A percentile compares a stretch with the other conserved stretches of the same genome.
Evolutionary conservation across 2,888 invertebrate genomes (phyloP).

Genomic region (Rapana venosa): DNA sequence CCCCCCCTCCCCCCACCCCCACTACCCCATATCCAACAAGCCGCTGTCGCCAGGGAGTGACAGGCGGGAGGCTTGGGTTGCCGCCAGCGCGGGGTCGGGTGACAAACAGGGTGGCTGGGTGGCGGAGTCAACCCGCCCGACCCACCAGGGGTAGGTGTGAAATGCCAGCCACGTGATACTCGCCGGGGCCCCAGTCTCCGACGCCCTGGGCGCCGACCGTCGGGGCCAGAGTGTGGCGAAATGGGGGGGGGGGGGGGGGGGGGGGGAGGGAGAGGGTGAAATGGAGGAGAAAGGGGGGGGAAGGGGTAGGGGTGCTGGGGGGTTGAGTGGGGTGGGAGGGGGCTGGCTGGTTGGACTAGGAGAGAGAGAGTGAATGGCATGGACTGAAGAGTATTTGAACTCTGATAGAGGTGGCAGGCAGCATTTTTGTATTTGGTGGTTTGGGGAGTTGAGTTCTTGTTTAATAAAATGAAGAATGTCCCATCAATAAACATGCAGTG

Average conservation of each 20-base stretch:
- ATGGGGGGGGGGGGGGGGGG: background rate
- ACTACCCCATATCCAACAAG: background rate
- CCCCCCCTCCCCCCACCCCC: background rate
- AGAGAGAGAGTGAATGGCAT: background rate
- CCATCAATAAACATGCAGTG: too few relatives aligned
- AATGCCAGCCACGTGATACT: constrained; percentile 38
- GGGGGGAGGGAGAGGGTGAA: background rate
- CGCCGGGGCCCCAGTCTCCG: background rate
- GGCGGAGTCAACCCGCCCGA: constrained; percentile 16
- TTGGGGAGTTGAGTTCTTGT: too few relatives aligned
- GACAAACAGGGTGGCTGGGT: constrained; percentile 24
- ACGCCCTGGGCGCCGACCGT: background rate
- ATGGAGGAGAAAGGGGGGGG: background rate
- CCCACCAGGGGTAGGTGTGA: constrained; percentile 41
- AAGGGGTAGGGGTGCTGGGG: background rate
- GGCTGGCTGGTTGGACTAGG: background rate
- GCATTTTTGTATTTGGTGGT: too few relatives aligned
- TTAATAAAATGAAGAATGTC: too few relatives aligned
- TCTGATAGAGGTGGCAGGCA: too few relatives aligned
- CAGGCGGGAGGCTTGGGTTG: constrained; percentile 23
- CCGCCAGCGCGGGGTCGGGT: constrained; percentile 20
- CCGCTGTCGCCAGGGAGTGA: constrained; percentile 19
- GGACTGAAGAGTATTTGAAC: too few relatives aligned
- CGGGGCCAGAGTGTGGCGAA: too few relatives aligned
- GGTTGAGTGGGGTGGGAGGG: background rate